phyloP scores from a whole-genome alignment of 2,113 vertebrate species.

The Cinclus mexicanus region DNA sequence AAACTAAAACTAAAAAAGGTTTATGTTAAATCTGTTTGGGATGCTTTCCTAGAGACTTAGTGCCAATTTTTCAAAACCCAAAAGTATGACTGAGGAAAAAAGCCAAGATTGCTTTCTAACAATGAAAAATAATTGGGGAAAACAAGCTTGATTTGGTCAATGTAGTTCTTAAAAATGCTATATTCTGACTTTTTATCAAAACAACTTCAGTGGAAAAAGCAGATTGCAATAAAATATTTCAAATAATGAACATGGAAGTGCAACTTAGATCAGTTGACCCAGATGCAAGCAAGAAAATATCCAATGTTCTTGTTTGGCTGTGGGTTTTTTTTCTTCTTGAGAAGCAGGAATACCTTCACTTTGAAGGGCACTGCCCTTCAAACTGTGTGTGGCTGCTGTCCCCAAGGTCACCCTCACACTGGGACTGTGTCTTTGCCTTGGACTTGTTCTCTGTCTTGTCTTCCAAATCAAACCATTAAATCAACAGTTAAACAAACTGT shows the following conservation, averaged over 20 bases:
- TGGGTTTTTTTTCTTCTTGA: accelerated
- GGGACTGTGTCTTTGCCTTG: background rate
- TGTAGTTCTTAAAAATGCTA: background rate
- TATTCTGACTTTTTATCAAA: background rate
- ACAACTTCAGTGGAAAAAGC: background rate
- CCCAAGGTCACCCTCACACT: background rate
- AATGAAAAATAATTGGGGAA: background rate
- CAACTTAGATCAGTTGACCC: background rate
- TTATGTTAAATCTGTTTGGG: background rate
- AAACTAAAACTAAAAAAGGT: background rate
- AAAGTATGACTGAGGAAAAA: background rate
- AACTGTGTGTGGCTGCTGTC: background rate
- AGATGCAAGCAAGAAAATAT: background rate
- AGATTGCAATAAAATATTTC: background rate
- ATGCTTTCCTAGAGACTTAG: background rate
- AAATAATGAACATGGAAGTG: background rate
- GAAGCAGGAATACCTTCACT: background rate
- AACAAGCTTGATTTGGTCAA: background rate
- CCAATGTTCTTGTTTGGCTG: background rate
- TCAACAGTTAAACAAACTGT: background rate
- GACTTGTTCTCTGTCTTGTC: background rate
- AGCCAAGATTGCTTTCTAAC: background rate
- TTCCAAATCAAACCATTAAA: background rate
- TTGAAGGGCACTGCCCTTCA: background rate
- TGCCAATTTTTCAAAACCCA: background rate